Percentiles rank a stretch among this genome's conserved stretches.
These are phyloP conservation scores for Drosophila buzzatii DNA, from an alignment of 2,888 invertebrate genomes.

Conservation along the genomic window DNA sequence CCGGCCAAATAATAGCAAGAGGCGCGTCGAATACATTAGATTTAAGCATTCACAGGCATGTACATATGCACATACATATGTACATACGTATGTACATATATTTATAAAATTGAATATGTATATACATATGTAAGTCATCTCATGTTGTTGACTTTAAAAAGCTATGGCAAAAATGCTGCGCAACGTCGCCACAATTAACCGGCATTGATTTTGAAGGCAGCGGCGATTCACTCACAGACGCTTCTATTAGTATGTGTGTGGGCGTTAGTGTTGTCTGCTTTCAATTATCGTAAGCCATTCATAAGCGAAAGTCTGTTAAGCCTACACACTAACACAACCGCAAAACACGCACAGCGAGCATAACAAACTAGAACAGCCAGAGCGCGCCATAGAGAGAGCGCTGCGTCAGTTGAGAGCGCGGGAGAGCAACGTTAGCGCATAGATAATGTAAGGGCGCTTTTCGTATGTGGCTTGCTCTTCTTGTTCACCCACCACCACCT, in stretches of 20 bases:
- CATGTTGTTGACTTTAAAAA: conserved; percentile 46
- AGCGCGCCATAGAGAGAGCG: neutral
- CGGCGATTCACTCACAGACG: conserved; percentile 34
- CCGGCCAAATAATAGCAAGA: conserved; percentile 18
- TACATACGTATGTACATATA: neutral
- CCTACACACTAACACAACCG: conserved; percentile 23
- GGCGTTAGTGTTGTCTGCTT: conserved; percentile 38
- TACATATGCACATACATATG: neutral
- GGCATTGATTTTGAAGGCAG: conserved; percentile 76
- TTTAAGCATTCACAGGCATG: neutral
- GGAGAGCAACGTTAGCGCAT: conserved; percentile 33
- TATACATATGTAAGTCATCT: conserved; percentile 18
- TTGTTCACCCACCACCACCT: conserved; percentile 19
- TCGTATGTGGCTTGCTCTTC: conserved; percentile 4
- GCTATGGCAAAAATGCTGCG: conserved; percentile 37
- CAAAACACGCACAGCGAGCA: conserved; percentile 15
- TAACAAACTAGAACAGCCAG: conserved; percentile 24
- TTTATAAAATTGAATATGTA: neutral
- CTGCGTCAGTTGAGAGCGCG: conserved; percentile 6
- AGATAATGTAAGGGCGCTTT: conserved; percentile 56
- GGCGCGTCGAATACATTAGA: conserved; percentile 48
- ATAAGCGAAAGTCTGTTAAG: conserved; percentile 56
- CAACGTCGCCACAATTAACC: conserved; percentile 62
- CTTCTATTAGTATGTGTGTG: conserved; percentile 10
- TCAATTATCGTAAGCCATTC: conserved; percentile 43